Conservation (phyloP, 2,797 vertebrate genomes). For the Sebastes nivosus region DNA sequence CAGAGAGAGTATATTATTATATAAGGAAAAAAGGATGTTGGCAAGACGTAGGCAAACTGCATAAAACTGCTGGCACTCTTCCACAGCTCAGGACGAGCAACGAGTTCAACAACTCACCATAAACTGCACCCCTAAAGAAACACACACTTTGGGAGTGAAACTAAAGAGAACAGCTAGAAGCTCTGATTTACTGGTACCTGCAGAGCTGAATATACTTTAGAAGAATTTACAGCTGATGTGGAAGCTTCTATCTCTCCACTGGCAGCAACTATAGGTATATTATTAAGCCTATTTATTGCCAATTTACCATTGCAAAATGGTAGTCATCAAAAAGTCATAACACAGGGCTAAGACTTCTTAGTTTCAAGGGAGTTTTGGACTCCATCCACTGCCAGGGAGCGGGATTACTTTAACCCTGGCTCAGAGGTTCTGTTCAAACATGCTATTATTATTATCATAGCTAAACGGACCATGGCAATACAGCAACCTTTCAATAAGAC, state of each 20-base stretch:
- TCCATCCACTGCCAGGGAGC: neutral
- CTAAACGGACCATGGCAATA: constrained; percentile 1
- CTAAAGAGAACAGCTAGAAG: neutral
- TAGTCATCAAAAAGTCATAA: constrained; percentile 35
- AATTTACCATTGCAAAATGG: constrained; percentile 10
- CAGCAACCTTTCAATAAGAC: neutral
- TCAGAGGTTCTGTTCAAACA: constrained; percentile 5
- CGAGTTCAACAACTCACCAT: constrained; percentile 3
- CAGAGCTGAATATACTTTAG: neutral
- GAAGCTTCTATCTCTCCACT: neutral
- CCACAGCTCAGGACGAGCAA: neutral
- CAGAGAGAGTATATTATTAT: constrained; percentile 17
- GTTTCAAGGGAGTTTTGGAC: constrained; percentile 1
- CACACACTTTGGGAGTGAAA: constrained; percentile 1
- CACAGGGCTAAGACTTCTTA: neutral
- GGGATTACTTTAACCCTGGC: constrained; percentile 10
- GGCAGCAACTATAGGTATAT: neutral
- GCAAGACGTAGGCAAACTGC: constrained; percentile 2
- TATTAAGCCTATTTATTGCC: constrained; percentile 3
- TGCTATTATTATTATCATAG: constrained; percentile 2
- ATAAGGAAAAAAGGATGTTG: constrained; percentile 1
- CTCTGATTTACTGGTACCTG: neutral
- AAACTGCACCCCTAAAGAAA: neutral
- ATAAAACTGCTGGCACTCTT: constrained; percentile 1
- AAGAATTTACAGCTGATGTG: neutral